phyloP scores from a whole-genome alignment of 2,113 vertebrate species.

The Nycticorax nycticorax region DNA sequence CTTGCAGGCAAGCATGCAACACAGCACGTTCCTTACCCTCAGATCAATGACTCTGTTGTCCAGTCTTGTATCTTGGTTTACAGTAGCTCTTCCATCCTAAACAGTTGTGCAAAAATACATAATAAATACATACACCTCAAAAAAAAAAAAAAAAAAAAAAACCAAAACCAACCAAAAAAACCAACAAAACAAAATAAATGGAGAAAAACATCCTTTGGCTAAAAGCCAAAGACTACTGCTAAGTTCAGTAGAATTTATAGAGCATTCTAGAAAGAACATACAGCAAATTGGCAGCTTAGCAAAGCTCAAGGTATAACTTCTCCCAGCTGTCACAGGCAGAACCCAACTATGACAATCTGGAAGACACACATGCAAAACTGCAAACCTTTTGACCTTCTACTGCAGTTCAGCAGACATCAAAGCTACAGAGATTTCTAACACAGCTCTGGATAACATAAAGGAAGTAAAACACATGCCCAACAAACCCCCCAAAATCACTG shows the following conservation, averaged over 20 bases:
- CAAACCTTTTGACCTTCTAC: neutral
- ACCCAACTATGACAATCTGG: neutral
- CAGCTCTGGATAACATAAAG: neutral
- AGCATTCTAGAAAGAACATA: neutral
- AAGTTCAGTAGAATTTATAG: neutral
- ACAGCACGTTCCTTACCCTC: slow-evolving; percentile 82
- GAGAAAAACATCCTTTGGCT: neutral
- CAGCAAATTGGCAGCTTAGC: neutral
- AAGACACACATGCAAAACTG: neutral
- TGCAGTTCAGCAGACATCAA: neutral
- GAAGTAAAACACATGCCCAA: neutral
- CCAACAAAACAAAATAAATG: neutral
- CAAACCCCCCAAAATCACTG: neutral
- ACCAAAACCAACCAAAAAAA: neutral
- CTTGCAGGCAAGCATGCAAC: neutral
- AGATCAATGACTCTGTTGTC: slow-evolving; percentile 99
- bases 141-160: neutral
- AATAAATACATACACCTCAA: neutral
- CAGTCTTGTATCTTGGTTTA: slow-evolving; percentile 97
- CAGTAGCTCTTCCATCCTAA: slow-evolving; percentile 97
- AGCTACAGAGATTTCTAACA: neutral
- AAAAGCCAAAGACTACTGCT: neutral
- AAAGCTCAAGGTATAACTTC: neutral
- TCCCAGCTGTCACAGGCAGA: neutral
- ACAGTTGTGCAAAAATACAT: neutral